Evolutionary conservation across 1,140 invertebrate genomes (phyloP).

Genomic region (Zaprionus lachaisei): DNA sequence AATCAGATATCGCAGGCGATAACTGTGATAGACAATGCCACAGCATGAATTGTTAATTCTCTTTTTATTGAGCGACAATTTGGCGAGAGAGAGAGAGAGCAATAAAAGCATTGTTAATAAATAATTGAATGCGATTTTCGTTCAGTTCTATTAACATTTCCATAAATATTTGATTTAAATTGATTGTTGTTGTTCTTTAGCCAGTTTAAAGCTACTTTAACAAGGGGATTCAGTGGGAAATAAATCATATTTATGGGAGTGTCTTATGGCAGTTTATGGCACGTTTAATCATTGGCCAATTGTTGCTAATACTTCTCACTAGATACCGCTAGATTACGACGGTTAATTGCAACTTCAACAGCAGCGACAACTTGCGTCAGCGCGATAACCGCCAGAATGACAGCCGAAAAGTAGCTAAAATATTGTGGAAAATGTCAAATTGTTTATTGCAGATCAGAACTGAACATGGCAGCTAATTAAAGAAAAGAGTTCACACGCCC

Average conservation of each 20-base stretch:
- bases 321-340: background rate
- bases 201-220: background rate
- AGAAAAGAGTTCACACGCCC: constrained; percentile 53
- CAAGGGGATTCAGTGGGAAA: background rate
- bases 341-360: constrained; percentile 32
- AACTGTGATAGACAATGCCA: constrained; percentile 32
- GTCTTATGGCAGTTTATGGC: background rate
- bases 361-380: constrained; percentile 28
- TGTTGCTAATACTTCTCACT: constrained; percentile 12
- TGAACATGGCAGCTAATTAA: constrained; percentile 60
- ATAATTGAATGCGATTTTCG: constrained; percentile 52
- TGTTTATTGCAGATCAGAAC: constrained; percentile 42
- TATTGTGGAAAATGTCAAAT: constrained; percentile 64
- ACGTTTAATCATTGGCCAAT: constrained; percentile 15
- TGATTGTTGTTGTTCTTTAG: constrained; percentile 42
- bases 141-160: constrained; percentile 38
- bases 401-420: constrained; percentile 3
- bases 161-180: constrained; percentile 71
- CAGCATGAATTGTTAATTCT: constrained; percentile 11
- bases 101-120: constrained; percentile 25
- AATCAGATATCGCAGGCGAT: constrained; percentile 45
- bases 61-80: constrained; percentile 21
- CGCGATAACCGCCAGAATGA: constrained; percentile 17
- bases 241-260: background rate
- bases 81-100: background rate